Percentiles rank a stretch among this genome's conserved stretches.
phyloP scores from a whole-genome alignment of 2,797 vertebrate species.

The Eleutherodactylus coqui region DNA sequence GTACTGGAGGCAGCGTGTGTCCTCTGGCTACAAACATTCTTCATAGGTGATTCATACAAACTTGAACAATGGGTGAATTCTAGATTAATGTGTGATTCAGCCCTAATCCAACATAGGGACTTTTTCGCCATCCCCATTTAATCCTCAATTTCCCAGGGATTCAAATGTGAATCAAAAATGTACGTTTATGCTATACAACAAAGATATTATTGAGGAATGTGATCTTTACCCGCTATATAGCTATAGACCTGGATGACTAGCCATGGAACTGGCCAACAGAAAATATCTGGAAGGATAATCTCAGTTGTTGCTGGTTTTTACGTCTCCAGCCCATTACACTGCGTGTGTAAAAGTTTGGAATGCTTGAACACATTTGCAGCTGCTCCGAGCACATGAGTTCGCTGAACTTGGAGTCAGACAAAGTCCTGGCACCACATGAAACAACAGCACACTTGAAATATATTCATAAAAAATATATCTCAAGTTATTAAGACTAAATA shows the following conservation, averaged over 20 bases:
- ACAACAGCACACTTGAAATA: neutral
- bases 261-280: neutral
- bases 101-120: neutral
- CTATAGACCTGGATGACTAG: neutral
- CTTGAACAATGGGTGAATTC: slow-evolving; percentile 38
- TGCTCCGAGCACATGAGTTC: neutral
- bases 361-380: slow-evolving; percentile 14
- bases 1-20: slow-evolving; percentile 7
- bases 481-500: neutral
- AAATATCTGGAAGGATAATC: neutral
- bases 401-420: neutral
- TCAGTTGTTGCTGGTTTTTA: neutral
- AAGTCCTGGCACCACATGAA: neutral
- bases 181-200: neutral
- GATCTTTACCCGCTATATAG: neutral
- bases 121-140: neutral
- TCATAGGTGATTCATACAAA: slow-evolving; percentile 35
- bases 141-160: slow-evolving; percentile 28
- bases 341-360: slow-evolving; percentile 1
- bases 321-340: neutral
- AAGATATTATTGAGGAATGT: neutral
- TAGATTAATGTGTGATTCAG: slow-evolving; percentile 26
- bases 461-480: neutral
- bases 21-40: slow-evolving; percentile 38
- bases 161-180: neutral